Evolutionary conservation across 2,888 invertebrate genomes (phyloP), one percentile per base, ranked within the genome.

Genomic region (Parthenolecanium corni): DNA sequence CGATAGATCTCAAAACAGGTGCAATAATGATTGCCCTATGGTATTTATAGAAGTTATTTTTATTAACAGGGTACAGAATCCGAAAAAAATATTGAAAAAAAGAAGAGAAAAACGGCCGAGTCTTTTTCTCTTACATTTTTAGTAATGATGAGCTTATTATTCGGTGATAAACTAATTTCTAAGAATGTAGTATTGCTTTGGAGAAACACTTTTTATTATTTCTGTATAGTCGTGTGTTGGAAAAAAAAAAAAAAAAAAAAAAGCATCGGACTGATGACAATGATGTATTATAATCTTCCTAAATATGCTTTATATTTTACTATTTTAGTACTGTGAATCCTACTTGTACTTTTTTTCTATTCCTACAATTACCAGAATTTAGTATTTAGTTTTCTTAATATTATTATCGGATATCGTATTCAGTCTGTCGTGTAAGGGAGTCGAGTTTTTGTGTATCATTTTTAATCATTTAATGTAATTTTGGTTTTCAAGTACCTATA

Each of bases 161-260:
- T 61, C 51, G 49, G 61, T 61, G 61, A 61, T 61, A 61, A 49
- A 61, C 49, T 61, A 61, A 61, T 61, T 57, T 57, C n/a, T 47
- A 57, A 54, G 54, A 23, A 40, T n/a, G 18, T n/a, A 54, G 38
- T 54, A 54, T 46, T 25, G 25, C 44, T 56, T 21, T 16, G 16
- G 20, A 23, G 24, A 57, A 31, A 23, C 4, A 40, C 47, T 24
- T 47, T 18, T 24, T 6, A 46, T 57, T 6, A 31, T n/a, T n/a
- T n/a, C 31, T 31, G 25, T 52, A 31, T 31, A 52, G 16, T 52
- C 40, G n/a, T 52, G 24, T 54, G 54, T 23, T 42, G 24, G 11
- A 20, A 23, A 54, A 52, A 38, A 52, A 52, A 16, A 25, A 52
- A 24, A 36, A 14, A 53, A 21, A 52, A 52, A 24, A 36, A 14